These are phyloP conservation scores for Pseudomyrmex flavicornis DNA, from an alignment of 1,140 invertebrate species.

Conservation along the genomic window DNA sequence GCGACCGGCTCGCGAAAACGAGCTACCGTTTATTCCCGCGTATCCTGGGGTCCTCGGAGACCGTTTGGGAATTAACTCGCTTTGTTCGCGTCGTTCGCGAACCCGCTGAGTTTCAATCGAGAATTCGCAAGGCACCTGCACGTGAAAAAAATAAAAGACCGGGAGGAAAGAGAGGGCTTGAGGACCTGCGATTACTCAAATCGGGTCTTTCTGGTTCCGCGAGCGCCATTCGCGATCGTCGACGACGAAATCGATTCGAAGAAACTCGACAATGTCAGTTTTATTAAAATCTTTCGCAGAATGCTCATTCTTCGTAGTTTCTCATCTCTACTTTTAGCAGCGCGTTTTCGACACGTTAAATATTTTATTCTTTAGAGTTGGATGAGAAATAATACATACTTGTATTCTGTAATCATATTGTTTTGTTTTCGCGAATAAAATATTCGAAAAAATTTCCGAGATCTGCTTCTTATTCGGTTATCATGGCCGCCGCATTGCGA, in stretches of 20 bases:
- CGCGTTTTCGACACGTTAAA: no score
- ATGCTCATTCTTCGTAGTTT: not conserved
- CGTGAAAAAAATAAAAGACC: slow-evolving; percentile 31
- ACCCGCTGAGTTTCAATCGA: slow-evolving; percentile 58
- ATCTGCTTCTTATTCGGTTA: slow-evolving; percentile 5
- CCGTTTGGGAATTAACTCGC: slow-evolving; percentile 49
- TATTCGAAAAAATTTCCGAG: slow-evolving; percentile 3
- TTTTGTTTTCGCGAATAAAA: not conserved
- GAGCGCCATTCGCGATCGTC: slow-evolving; percentile 5
- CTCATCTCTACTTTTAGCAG: not conserved
- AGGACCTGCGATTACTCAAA: slow-evolving; percentile 49
- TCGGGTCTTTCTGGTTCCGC: not conserved
- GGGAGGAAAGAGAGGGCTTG: not conserved
- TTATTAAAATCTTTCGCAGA: slow-evolving; percentile 24
- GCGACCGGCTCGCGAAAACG: slow-evolving; percentile 55
- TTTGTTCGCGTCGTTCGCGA: slow-evolving; percentile 57
- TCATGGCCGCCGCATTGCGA: not conserved
- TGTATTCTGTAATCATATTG: not conserved
- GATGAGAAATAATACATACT: not conserved
- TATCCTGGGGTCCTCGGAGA: slow-evolving; percentile 39
- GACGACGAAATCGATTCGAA: slow-evolving; percentile 31
- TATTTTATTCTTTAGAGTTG: no score
- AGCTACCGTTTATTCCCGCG: slow-evolving; percentile 65
- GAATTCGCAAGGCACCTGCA: slow-evolving; percentile 52
- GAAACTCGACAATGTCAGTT: slow-evolving; percentile 10